Conservation (phyloP, 2,888 invertebrate species). For the Rotaria socialis region DNA sequence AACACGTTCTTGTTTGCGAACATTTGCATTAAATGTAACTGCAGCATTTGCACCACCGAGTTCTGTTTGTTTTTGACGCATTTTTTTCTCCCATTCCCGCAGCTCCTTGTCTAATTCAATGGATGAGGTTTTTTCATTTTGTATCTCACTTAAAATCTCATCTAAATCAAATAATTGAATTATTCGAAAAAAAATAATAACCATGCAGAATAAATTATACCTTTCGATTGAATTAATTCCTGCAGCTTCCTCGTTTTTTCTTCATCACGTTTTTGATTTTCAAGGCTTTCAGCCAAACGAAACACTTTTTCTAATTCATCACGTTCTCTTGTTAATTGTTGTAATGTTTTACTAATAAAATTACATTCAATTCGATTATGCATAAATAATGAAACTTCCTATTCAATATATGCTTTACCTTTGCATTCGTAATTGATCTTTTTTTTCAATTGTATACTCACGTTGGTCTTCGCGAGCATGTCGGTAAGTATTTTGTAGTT, state of each 20-base stretch:
- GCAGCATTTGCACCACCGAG: constrained; percentile 57
- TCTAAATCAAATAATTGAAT: constrained; percentile 38
- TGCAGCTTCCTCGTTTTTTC: constrained; percentile 53
- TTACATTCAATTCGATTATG: no score
- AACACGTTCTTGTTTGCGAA: constrained; percentile 55
- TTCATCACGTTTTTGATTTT: constrained; percentile 56
- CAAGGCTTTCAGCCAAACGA: constrained; percentile 55
- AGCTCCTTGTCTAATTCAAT: constrained; percentile 55
- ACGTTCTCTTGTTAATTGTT: not conserved
- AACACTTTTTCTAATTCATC: constrained; percentile 56
- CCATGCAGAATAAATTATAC: not conserved
- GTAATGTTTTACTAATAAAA: not conserved
- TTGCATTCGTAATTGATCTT: constrained; percentile 19
- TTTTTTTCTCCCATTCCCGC: constrained; percentile 55
- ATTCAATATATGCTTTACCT: not conserved
- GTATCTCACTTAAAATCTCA: constrained; percentile 52
- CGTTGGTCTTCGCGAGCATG: constrained; percentile 28
- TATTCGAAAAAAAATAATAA: no score
- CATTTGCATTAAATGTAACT: constrained; percentile 54
- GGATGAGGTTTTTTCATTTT: constrained; percentile 53
- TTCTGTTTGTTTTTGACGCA: constrained; percentile 54
- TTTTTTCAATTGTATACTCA: constrained; percentile 28
- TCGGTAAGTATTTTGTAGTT: constrained; percentile 29
- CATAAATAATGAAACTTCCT: no score
- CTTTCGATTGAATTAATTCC: constrained; percentile 49